These are phyloP conservation scores for Drosophila setifemur DNA, from an alignment of 1,140 invertebrate species.

Conservation along the genomic window DNA sequence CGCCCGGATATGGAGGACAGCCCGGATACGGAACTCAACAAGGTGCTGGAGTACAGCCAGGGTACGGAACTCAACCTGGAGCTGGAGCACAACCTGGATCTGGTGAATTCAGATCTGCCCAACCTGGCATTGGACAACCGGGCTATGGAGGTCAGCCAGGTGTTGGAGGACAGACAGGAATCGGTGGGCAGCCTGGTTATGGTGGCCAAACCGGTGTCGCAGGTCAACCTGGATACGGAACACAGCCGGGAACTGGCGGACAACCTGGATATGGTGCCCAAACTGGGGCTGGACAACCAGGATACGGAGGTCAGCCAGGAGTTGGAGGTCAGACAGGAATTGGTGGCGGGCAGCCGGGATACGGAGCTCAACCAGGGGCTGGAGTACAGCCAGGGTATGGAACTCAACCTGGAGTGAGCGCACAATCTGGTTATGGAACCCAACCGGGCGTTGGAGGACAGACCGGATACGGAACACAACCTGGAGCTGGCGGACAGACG, in stretches of 20 bases:
- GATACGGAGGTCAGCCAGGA: background rate
- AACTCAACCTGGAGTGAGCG: background rate
- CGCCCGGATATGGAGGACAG: conserved; percentile 12
- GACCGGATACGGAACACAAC: conserved; percentile 27
- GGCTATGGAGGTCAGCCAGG: background rate
- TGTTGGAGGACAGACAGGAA: background rate
- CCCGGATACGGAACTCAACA: conserved; percentile 10
- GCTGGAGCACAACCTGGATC: conserved; percentile 9
- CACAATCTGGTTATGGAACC: background rate
- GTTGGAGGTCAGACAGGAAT: background rate
- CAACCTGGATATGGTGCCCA: conserved; percentile 5
- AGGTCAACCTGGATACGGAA: conserved; percentile 8
- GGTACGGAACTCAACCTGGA: background rate
- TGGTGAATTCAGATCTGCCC: too few relatives aligned
- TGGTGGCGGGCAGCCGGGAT: conserved; percentile 5
- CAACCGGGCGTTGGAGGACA: conserved; percentile 7
- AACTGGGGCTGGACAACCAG: background rate
- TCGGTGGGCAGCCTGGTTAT: background rate
- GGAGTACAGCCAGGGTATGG: conserved; percentile 7
- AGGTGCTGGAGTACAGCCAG: conserved; percentile 6
- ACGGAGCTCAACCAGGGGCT: conserved; percentile 2
- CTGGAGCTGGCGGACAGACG: conserved; percentile 5
- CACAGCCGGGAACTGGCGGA: background rate
- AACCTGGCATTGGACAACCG: conserved; percentile 10
- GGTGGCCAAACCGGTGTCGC: background rate